Base-by-base conservation (phyloP, 1,140 invertebrate species). In the Hirudo medicinalis region DNA sequence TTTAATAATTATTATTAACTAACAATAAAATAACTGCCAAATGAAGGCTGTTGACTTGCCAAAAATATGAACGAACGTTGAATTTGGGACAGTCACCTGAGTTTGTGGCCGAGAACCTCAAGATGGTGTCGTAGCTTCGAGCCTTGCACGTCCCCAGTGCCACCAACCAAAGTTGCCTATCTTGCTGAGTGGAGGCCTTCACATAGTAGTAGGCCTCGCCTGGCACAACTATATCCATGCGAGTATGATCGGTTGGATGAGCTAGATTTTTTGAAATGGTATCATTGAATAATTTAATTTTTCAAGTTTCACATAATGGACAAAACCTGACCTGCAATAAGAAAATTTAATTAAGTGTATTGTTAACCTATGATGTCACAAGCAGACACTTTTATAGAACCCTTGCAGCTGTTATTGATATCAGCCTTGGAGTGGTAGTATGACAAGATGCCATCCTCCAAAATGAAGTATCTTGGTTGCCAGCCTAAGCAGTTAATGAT, bases 381-480 rank as follows among this genome's bases (percentile, higher is more conserved):
- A 32, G 89, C 89, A 71, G 88, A 86, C 75, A 91, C 86, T 83
- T 89, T 90, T 69, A 91, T 86, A 54, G 89, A 90, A 19, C 90
- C 89, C 84, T 90, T 91, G 80, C 89, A 90, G 8, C 89, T 89
- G 83, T 89, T 88, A 78, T 85, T 87, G 3, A 90, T 89, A 83
- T 90, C 89, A 75, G 90, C 89, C 78, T 89, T 86, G 6, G 89
- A 90, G 80, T 89, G 89, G 79, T 90, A 91, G 80, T 91, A 91
- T 0, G 89, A 89, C 76, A 91, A 78, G 67, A 90, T 85, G 53
- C 89, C 89, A 83, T 90, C 87, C 76, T 90, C 88, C 75, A 91
- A 82, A 63, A 91, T 85, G 84, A 91, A 91, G 89, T 89, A 91
- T 78, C 90, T 84, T 27, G 89, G 89, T 81, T 91, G 89, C 90